A percentile compares a stretch with the other conserved stretches of the same genome.
Evolutionary conservation across 2,113 vertebrate species (phyloP).

Genomic region (Platysternon megacephalum): DNA sequence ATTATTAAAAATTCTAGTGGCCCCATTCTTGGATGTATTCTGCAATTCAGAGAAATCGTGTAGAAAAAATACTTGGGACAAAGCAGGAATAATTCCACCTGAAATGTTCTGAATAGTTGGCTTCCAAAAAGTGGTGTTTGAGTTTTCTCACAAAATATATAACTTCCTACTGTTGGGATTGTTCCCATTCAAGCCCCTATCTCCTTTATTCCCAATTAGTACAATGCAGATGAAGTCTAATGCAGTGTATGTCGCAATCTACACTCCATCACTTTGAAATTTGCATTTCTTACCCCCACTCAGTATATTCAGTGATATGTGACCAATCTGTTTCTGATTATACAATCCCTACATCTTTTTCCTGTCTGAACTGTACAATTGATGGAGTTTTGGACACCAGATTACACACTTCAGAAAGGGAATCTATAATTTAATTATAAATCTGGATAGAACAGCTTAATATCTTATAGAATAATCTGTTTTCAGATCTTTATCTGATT

Average conservation of each 20-base stretch:
- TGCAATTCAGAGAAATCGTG: background rate
- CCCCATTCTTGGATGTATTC: background rate
- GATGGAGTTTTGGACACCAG: background rate
- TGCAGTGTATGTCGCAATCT: background rate
- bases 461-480: background rate
- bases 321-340: background rate
- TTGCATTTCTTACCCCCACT: background rate
- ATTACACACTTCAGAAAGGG: background rate
- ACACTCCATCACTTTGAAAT: accelerated
- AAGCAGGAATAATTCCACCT: background rate
- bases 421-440: background rate
- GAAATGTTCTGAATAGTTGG: background rate
- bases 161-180: background rate
- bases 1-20: background rate
- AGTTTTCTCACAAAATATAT: background rate
- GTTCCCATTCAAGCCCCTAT: background rate
- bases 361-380: background rate
- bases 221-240: background rate
- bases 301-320: background rate
- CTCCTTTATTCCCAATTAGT: background rate
- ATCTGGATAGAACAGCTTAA: background rate
- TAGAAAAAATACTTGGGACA: background rate
- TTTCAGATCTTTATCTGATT: background rate
- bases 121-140: background rate
- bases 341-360: background rate